These are phyloP conservation scores for Dastarcus helophoroides DNA, from an alignment of 2,888 invertebrate species.

Conservation along the genomic window DNA sequence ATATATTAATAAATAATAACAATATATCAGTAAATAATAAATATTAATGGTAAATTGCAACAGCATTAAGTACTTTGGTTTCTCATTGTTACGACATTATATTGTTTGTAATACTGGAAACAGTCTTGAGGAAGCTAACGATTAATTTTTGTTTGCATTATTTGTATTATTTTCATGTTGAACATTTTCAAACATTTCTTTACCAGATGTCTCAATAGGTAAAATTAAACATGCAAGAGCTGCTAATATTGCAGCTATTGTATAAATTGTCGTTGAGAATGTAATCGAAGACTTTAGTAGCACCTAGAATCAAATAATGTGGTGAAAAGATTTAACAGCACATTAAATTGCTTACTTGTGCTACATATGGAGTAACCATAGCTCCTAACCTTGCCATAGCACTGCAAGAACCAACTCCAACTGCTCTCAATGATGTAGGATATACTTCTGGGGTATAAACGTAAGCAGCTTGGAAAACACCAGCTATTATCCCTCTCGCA, in stretches of 20 bases:
- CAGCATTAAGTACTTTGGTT: too few species aligned
- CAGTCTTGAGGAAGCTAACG: too few species aligned
- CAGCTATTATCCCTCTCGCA: slow-evolving; percentile 85
- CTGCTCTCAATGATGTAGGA: slow-evolving; percentile 76
- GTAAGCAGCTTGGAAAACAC: slow-evolving; percentile 90
- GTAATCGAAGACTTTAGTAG: slow-evolving; percentile 61
- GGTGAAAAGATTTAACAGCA: neutral
- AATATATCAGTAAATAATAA: too few species aligned
- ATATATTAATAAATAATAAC: too few species aligned
- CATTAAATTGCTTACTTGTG: slow-evolving; percentile 52
- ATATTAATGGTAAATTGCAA: too few species aligned
- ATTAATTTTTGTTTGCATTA: too few species aligned
- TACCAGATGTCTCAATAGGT: slow-evolving; percentile 75
- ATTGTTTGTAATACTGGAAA: too few species aligned
- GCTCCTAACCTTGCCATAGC: slow-evolving; percentile 86
- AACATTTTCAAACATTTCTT: slow-evolving; percentile 51
- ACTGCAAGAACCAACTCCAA: slow-evolving; percentile 88
- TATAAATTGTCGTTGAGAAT: slow-evolving; percentile 66
- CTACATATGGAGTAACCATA: slow-evolving; percentile 88
- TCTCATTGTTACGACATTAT: too few species aligned
- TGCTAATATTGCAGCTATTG: slow-evolving; percentile 61
- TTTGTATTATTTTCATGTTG: slow-evolving; percentile 21
- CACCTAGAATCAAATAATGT: slow-evolving; percentile 43
- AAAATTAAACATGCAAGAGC: slow-evolving; percentile 65
- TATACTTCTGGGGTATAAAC: slow-evolving; percentile 95